Evolutionary conservation across 2,888 invertebrate genomes (phyloP), one percentile per base, ranked within the genome.

Genomic region (Hemithea aestivaria): DNA sequence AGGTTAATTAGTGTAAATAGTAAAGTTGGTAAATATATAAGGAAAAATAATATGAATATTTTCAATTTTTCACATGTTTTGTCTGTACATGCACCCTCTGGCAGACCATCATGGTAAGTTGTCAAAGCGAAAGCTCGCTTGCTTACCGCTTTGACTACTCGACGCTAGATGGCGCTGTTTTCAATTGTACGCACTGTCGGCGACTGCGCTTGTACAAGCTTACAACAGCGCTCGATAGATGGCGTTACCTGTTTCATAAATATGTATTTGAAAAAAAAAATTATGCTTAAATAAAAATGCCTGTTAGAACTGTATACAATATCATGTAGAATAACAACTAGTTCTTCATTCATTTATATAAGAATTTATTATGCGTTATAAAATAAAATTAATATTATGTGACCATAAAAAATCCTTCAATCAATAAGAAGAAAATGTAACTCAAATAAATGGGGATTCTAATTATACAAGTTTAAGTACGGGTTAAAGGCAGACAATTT

Each of bases 21-120:
- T n/a, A n/a, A n/a, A n/a, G n/a, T n/a, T n/a, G n/a, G n/a, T n/a
- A 16, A 16, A 16, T 16, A 5, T 4, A 16, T 4, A 16, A 16
- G 5, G 16, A 16, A 16, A 16, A 16, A 2, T 16, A 16, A 16
- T 34, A 32, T 24, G 8, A 11, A 6, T 7, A 16, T 26, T 16
- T 11, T 9, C 9, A 32, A 39, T 54, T 62, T 65, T 51, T 78
- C 58, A 77, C 64, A 58, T 58, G 62, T 62, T 76, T 78, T 85
- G 73, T 84, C 67, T 84, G 76, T 81, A 70, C 84, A 84, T 83
- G 85, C 85, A 67, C 66, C 54, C 82, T 71, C 68, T 78, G 78
- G 76, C 82, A 85, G 84, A 80, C 80, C 62, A 67, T 75, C 45
- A 69, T 82, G 85, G 85, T 85, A 82, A 85, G 85, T 79, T 63